Base-by-base conservation (phyloP, 2,113 vertebrate genomes). In the Rallus limicola region DNA sequence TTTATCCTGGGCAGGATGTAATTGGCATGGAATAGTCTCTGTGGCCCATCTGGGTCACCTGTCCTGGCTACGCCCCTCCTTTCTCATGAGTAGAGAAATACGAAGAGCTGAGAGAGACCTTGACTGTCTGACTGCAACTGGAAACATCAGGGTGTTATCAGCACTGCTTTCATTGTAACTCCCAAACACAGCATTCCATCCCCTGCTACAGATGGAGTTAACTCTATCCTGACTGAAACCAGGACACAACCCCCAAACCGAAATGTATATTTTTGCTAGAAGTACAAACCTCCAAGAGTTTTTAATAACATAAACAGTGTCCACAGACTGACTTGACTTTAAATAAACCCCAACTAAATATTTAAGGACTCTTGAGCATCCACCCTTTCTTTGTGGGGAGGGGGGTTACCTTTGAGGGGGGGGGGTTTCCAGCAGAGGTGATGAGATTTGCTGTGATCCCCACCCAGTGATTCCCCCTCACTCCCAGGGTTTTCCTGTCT, bases 261-360 rank as follows among this genome's bases (percentile, higher is more conserved):
- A 98, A 98, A 98, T 98, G 98, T 98, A 97, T 98, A 98, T 98
- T 98, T 98, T 98, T 98, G 98, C 97, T 98, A 98, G 98, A 97
- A 98, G 83, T 97, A 97, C 96, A 94, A 96, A 96, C 96, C 95
- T 97, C 97, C 96, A 96, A 81, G 96, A 95, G 95, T 97, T 98
- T 98, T 98, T 98, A 98, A 98, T 98, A 98, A 98, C 97, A 98
- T 98, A 98, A 98, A 98, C 97, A 97, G 97, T 92, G 94, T 97
- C 95, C 59, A 90, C 97, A 93, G 92, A 97, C 97, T 96, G 97
- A 98, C 94, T 76, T 91, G 95, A 97, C 96, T 98, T 97, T 97
- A 97, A 98, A 98, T 98, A 98, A 98, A 98, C 94, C 91, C 46
- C 78, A 98, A 94, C 92, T 97, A 97, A 98, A 70, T 98, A 98